Evolutionary conservation across 2,888 invertebrate genomes (phyloP).

Genomic region (Sycophila texana): DNA sequence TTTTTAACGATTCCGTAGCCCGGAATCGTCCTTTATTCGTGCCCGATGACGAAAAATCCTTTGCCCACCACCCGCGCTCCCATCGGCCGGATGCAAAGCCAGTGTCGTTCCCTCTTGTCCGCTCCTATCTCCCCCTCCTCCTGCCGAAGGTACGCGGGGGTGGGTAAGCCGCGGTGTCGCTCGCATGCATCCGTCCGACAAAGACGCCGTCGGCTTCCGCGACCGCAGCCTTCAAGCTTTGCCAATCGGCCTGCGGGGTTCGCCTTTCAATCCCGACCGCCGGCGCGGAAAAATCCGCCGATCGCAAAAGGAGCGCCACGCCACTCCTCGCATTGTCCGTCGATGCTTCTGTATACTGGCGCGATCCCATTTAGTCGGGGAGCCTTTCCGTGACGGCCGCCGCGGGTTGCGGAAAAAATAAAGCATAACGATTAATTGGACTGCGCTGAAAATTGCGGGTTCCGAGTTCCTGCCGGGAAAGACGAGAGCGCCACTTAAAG

Average conservation of each 20-base stretch:
- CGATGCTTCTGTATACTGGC: not conserved
- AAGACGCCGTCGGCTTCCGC: not conserved
- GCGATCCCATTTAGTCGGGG: conserved; percentile 10
- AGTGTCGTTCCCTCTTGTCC: not conserved
- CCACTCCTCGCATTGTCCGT: not conserved
- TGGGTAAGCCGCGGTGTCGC: not conserved
- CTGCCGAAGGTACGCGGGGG: too few species aligned
- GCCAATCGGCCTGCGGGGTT: not conserved
- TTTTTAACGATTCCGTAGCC: not conserved
- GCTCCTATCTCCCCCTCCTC: too few species aligned
- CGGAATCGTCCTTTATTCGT: not conserved
- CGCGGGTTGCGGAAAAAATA: conserved; percentile 19
- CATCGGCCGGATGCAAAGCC: not conserved
- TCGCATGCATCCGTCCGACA: not conserved
- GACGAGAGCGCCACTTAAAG: conserved; percentile 15
- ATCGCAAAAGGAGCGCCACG: conserved; percentile 14
- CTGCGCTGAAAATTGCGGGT: conserved; percentile 21
- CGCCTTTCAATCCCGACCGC: not conserved
- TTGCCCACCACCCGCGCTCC: not conserved
- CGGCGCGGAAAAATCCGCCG: conserved; percentile 3
- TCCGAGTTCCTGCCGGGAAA: conserved; percentile 25
- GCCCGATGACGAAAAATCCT: conserved; percentile 1
- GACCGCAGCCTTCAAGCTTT: not conserved
- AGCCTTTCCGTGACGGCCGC: conserved; percentile 14
- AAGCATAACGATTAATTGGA: conserved; percentile 12